A percentile compares a stretch with the other conserved stretches of the same genome.
Evolutionary conservation across 2,888 invertebrate genomes (phyloP).

Genomic region (Lithophane semibrunnea): DNA sequence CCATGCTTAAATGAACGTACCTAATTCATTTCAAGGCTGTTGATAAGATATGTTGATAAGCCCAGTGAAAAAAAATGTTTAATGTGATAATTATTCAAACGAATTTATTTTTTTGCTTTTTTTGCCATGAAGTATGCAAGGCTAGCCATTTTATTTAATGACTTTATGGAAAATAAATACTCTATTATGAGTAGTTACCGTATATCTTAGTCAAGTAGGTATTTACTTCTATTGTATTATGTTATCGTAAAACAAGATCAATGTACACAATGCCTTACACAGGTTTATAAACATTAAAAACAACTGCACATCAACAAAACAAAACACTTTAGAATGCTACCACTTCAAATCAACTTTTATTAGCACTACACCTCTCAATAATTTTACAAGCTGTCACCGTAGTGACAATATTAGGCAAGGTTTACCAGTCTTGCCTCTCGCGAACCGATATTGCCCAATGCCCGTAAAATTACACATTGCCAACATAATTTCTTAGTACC

Average conservation of each 20-base stretch:
- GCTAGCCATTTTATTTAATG: background rate
- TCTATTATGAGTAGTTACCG: background rate
- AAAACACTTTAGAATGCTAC: background rate
- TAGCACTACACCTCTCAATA: conserved; percentile 18
- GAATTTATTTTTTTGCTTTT: background rate
- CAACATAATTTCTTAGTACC: conserved; percentile 44
- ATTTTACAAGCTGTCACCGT: conserved; percentile 46
- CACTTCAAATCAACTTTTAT: conserved; percentile 27
- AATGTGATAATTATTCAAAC: conserved; percentile 2
- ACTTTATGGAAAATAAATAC: background rate
- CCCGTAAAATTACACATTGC: conserved; percentile 59
- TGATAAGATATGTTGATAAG: conserved; percentile 28
- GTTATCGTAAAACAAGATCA: background rate
- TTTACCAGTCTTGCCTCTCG: conserved; percentile 41
- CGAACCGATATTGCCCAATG: conserved; percentile 51
- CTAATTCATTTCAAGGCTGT: conserved; percentile 43
- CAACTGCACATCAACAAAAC: background rate
- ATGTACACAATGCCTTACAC: background rate
- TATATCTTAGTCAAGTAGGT: background rate
- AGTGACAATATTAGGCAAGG: conserved; percentile 58
- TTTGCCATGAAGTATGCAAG: too few relatives aligned
- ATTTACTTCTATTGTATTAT: background rate
- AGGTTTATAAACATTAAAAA: background rate
- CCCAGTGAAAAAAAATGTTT: background rate
- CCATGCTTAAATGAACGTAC: conserved; percentile 17